Conservation (phyloP, 2,888 invertebrate genomes). For the Eupsilia transversa region DNA sequence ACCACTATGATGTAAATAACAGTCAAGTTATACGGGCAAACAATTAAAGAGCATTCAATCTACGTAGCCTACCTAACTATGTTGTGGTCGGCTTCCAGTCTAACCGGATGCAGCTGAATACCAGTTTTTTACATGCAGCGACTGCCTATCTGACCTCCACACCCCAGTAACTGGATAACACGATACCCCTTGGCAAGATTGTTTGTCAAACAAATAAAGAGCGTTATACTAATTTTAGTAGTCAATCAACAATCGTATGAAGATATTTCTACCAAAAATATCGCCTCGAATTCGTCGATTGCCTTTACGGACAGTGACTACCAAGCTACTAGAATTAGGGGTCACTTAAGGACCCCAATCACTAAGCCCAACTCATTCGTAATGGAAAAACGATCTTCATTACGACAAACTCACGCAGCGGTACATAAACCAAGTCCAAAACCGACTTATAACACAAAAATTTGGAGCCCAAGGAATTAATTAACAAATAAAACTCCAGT, state of each 20-base stretch:
- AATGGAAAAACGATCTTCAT: not conserved
- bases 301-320: not conserved
- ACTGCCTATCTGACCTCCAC: not conserved
- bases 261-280: not conserved
- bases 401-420: not conserved
- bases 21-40: not conserved
- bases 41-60: not conserved
- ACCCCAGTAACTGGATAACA: not conserved
- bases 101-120: not conserved
- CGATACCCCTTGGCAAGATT: not conserved
- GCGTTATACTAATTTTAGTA: not conserved
- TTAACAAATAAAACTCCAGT: constrained; percentile 53
- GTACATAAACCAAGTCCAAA: constrained; percentile 20
- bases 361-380: not conserved
- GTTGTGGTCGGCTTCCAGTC: not conserved
- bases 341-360: not conserved
- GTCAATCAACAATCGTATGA: not conserved
- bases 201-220: not conserved
- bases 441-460: constrained; percentile 21
- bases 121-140: not conserved
- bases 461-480: constrained; percentile 35
- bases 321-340: not conserved
- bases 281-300: not conserved
- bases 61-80: not conserved
- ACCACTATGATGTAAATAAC: not conserved